Percentiles rank a stretch among this genome's conserved stretches.
Conservation (phyloP, 2,888 invertebrate species). For the Drosophila basisetae region DNA sequence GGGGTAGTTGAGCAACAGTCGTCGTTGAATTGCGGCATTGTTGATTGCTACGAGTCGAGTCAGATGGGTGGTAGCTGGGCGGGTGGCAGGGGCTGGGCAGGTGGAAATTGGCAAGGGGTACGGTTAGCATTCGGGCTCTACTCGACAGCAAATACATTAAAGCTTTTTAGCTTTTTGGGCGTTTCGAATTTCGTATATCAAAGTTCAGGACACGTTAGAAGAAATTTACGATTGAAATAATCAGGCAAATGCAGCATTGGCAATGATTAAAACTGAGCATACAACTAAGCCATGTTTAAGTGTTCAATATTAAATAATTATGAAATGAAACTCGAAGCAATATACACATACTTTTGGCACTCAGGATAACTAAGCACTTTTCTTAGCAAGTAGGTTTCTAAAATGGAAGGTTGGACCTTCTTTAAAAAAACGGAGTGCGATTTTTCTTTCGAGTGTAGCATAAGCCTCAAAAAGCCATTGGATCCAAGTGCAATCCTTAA, state of each 20-base stretch:
- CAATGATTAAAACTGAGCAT: background rate
- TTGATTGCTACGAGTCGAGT: conserved; percentile 53
- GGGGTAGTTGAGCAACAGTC: conserved; percentile 63
- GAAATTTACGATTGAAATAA: conserved; percentile 51
- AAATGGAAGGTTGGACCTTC: too few species aligned
- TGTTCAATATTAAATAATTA: background rate
- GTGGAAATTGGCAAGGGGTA: background rate
- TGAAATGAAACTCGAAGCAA: background rate
- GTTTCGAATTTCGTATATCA: conserved; percentile 60
- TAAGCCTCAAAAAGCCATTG: background rate
- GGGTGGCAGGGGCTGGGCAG: background rate
- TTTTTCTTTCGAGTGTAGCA: too few species aligned
- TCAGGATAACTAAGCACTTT: too few species aligned
- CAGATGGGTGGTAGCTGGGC: background rate
- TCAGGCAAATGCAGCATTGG: background rate
- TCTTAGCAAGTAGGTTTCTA: too few species aligned
- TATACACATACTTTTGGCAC: too few species aligned
- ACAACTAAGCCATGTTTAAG: background rate
- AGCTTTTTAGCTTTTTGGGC: conserved; percentile 34
- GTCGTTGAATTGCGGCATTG: conserved; percentile 67
- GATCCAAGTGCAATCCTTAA: background rate
- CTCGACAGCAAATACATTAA: conserved; percentile 53
- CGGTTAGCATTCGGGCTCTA: background rate
- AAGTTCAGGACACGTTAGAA: conserved; percentile 67
- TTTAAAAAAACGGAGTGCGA: too few species aligned